Conservation (phyloP, 2,888 invertebrate genomes). For the Clusia tigrina region DNA sequence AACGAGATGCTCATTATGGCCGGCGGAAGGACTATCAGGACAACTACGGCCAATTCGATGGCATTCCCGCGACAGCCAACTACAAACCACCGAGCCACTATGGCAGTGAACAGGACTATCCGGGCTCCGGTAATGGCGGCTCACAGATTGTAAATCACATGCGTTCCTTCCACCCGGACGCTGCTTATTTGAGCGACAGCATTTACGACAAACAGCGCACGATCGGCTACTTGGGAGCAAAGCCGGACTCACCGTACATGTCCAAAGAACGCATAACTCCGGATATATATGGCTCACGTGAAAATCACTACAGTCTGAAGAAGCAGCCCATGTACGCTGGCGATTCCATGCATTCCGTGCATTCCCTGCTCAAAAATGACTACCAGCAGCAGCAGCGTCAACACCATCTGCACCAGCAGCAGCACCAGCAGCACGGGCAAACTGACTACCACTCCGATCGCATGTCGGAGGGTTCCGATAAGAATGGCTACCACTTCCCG, state of each 20-base stretch:
- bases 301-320: conserved; percentile 61
- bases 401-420: conserved; percentile 60
- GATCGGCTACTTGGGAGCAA: conserved; percentile 54
- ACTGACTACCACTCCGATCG: conserved; percentile 67
- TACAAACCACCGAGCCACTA: conserved; percentile 62
- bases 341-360: conserved; percentile 62
- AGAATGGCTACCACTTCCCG: conserved; percentile 84
- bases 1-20: conserved; percentile 57
- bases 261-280: conserved; percentile 63
- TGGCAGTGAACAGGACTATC: conserved; percentile 62
- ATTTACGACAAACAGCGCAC: conserved; percentile 62
- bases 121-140: conserved; percentile 46
- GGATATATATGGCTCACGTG: conserved; percentile 62
- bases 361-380: conserved; percentile 62
- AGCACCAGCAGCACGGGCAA: conserved; percentile 59
- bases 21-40: conserved; percentile 61
- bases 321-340: conserved; percentile 55
- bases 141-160: conserved; percentile 63
- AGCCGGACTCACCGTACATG: conserved; percentile 62
- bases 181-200: conserved; percentile 59
- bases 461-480: conserved; percentile 76
- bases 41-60: conserved; percentile 57
- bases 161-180: conserved; percentile 61
- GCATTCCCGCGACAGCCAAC: conserved; percentile 41
- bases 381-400: conserved; percentile 63